phyloP scores from a whole-genome alignment of 1,140 invertebrate species.

The Macrobrachium nipponense region DNA sequence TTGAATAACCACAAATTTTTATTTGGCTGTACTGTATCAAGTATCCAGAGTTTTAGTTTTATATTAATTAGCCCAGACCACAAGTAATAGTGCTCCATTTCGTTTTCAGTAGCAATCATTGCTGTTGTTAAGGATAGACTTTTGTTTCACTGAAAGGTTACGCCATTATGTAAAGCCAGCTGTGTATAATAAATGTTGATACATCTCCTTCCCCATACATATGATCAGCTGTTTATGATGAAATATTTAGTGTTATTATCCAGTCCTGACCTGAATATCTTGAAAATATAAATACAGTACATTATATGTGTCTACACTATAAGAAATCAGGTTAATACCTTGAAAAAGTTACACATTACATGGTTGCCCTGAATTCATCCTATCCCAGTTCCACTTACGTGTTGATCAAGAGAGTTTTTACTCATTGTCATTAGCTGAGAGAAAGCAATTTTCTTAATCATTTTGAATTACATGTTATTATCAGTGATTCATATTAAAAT shows the following conservation, averaged over 20 bases:
- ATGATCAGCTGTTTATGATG: slow-evolving; percentile 45
- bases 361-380: slow-evolving; percentile 52
- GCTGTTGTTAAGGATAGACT: slow-evolving; percentile 26
- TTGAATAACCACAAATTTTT: slow-evolving; percentile 12
- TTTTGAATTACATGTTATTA: slow-evolving; percentile 7
- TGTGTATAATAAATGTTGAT: slow-evolving; percentile 58
- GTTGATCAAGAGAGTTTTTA: slow-evolving; percentile 34
- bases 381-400: slow-evolving; percentile 55
- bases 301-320: slow-evolving; percentile 54
- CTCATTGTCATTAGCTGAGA: slow-evolving; percentile 39
- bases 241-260: slow-evolving; percentile 56
- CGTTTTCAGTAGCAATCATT: slow-evolving; percentile 43
- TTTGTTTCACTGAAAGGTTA: slow-evolving; percentile 5
- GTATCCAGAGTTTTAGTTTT: too few species aligned
- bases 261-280: slow-evolving; percentile 47
- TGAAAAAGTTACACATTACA: slow-evolving; percentile 46
- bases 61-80: too few species aligned
- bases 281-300: slow-evolving; percentile 39
- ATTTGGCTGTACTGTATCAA: background rate
- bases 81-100: slow-evolving; percentile 22
- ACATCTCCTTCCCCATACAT: slow-evolving; percentile 42
- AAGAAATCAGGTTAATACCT: slow-evolving; percentile 48
- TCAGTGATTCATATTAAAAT: background rate
- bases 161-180: slow-evolving; percentile 53
- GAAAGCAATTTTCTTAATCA: slow-evolving; percentile 36